phyloP scores from a whole-genome alignment of 2,113 vertebrate species.

The Urocolius indicus region DNA sequence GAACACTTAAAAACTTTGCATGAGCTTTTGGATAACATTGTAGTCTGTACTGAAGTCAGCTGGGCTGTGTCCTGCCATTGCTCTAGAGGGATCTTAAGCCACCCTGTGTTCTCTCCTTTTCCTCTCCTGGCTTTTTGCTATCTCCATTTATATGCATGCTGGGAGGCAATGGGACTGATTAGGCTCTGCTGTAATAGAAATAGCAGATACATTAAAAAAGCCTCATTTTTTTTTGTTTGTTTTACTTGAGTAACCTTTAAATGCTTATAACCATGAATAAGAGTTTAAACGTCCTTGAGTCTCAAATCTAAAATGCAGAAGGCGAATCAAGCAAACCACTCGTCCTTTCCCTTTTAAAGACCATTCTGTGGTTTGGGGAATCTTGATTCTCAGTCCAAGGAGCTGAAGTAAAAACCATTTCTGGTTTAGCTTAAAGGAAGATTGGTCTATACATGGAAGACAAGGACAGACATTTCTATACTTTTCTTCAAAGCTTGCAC shows the following conservation, averaged over 20 bases:
- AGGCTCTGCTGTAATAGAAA: neutral
- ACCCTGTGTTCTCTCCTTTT: neutral
- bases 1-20: neutral
- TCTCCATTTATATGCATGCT: neutral
- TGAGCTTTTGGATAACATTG: neutral
- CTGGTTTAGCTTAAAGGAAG: neutral
- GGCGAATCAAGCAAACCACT: neutral
- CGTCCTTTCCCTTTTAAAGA: neutral
- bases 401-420: neutral
- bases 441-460: neutral
- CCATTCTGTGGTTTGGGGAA: neutral
- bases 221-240: neutral
- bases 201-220: neutral
- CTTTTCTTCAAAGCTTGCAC: neutral
- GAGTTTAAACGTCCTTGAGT: neutral
- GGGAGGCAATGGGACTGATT: neutral
- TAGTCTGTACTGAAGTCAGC: neutral
- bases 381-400: neutral
- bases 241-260: neutral
- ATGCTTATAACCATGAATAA: accelerated
- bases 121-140: neutral
- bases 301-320: neutral
- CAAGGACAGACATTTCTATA: neutral
- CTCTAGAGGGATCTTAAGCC: neutral
- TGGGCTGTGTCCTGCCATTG: neutral